Conservation (phyloP, 1,140 invertebrate genomes). For the Sinella curviseta region DNA sequence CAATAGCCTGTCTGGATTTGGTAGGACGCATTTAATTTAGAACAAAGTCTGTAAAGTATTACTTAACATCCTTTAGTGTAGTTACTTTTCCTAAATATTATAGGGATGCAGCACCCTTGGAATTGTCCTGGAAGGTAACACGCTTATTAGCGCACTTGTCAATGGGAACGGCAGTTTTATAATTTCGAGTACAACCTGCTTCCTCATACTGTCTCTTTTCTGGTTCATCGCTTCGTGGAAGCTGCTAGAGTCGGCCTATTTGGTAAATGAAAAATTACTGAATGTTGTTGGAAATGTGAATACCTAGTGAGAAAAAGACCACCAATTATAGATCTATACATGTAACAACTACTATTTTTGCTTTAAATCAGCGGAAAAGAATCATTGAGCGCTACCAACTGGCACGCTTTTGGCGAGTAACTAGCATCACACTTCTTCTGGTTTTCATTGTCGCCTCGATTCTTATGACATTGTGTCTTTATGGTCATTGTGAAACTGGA, state of each 20-base stretch:
- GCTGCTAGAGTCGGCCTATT: neutral
- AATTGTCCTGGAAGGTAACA: too few relatives aligned
- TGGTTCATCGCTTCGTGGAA: neutral
- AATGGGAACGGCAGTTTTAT: too few relatives aligned
- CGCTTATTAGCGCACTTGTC: too few relatives aligned
- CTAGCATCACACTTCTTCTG: neutral
- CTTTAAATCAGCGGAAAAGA: neutral
- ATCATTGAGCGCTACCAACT: neutral
- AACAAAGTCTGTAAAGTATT: neutral
- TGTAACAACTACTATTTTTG: too few relatives aligned
- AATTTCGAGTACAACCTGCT: neutral
- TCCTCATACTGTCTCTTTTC: neutral
- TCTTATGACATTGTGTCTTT: neutral
- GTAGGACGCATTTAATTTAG: neutral
- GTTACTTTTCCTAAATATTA: too few relatives aligned
- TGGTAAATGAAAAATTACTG: neutral
- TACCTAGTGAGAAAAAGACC: too few relatives aligned
- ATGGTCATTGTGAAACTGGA: neutral
- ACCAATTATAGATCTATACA: too few relatives aligned
- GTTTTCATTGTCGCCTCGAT: neutral
- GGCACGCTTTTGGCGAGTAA: neutral
- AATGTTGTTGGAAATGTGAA: too few relatives aligned
- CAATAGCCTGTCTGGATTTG: neutral
- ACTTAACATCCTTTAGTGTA: too few relatives aligned
- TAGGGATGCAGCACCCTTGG: too few relatives aligned